Base-by-base conservation (phyloP, 2,113 vertebrate species). In the Nibea albiflora region DNA sequence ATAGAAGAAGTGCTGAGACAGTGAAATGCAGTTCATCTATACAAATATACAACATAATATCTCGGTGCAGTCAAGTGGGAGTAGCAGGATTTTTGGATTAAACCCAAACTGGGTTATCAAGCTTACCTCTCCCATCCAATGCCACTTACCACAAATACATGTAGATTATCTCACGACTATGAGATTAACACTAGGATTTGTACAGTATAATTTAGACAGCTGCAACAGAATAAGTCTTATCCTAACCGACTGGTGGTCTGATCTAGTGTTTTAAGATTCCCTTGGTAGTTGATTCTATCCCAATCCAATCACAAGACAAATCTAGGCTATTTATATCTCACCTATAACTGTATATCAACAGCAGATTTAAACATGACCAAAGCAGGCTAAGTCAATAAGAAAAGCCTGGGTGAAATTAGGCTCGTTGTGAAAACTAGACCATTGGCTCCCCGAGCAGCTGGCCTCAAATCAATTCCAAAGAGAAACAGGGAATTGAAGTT, bases 361-460 rank as follows among this genome's bases (percentile, higher is more conserved):
- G 42, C n/a, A 17, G 26, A 7, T 26, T 3, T 66, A 28, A 46
- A 53, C 46, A 24, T 10, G 16, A 65, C 17, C 53, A 12, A 12
- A 56, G 56, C 26, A 56, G 47, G n/a, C 57, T 64, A 26, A 9
- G 78, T 5, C 17, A 10, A 54, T 67, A 57, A 71, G 47, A 57
- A 47, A 54, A 47, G 50, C 54, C 31, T 64, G 58, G 26, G 35
- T 76, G 74, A 69, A 73, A 77, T 42, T 26, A 76, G 58, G 19
- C 71, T 73, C 58, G 49, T 53, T 85, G 83, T 78, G 65, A 79
- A 81, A 87, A 74, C 54, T 80, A 82, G 78, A 80, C 52, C 82
- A 60, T 22, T 0, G 1, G 19, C 44, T 91, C 78, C 78, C 87
- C 1, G 35, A 81, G 65, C 73, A 78, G 73, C 75, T 76, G 81